phyloP scores from a whole-genome alignment of 2,888 invertebrate genomes.

The Deilephila elpenor region DNA sequence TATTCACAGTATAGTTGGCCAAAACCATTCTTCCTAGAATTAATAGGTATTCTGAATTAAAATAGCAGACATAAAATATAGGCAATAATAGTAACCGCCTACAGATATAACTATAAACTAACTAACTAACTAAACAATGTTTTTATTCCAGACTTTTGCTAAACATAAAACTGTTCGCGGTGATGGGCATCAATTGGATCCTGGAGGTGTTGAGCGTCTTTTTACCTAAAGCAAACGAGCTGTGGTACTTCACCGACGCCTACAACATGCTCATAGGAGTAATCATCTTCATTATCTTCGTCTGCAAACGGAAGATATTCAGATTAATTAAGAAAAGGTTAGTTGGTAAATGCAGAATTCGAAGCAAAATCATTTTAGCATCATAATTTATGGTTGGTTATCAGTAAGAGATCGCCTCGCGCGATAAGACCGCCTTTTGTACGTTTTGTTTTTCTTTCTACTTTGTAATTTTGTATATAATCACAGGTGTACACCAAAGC shows the following conservation, averaged over 20 bases:
- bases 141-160: slow-evolving; percentile 84
- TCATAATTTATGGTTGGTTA: no score
- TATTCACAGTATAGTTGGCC: no score
- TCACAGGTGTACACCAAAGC: no score
- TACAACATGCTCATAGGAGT: slow-evolving; percentile 89
- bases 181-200: slow-evolving; percentile 92
- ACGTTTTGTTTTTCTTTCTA: no score
- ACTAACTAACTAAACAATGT: no score
- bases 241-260: slow-evolving; percentile 87
- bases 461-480: no score
- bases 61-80: no score
- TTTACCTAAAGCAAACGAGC: slow-evolving; percentile 70
- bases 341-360: slow-evolving; percentile 40
- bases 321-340: slow-evolving; percentile 85
- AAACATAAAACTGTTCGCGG: slow-evolving; percentile 88
- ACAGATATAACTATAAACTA: no score
- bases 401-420: no score
- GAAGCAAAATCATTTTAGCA: neutral
- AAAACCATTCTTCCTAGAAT: no score
- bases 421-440: no score
- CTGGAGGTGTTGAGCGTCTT: slow-evolving; percentile 88
- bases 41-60: no score
- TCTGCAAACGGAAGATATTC: slow-evolving; percentile 88
- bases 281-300: slow-evolving; percentile 89
- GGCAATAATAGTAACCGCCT: neutral